phyloP scores from a whole-genome alignment of 2,888 invertebrate species.

The Amorpha juglandis region DNA sequence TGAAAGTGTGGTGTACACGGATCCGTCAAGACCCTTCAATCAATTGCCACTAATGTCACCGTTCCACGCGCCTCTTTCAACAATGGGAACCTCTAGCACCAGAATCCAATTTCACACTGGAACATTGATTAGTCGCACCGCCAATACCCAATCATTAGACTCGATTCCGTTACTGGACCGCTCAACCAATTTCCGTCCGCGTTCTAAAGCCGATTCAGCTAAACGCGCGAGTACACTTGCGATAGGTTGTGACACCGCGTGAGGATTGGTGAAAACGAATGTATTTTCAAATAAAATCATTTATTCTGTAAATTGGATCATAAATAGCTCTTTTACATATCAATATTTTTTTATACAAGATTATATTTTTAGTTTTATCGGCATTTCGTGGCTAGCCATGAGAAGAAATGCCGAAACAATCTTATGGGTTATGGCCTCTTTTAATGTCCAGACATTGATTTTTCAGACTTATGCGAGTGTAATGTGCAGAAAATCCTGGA shows the following conservation, averaged over 20 bases:
- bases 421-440: too few species aligned
- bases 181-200: conserved; percentile 31
- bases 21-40: conserved; percentile 10
- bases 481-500: too few species aligned
- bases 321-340: too few species aligned
- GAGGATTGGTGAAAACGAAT: background rate
- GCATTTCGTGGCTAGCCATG: too few species aligned
- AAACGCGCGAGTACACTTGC: conserved; percentile 15
- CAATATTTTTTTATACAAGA: too few species aligned
- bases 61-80: conserved; percentile 19
- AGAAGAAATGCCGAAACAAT: too few species aligned
- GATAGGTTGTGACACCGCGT: background rate
- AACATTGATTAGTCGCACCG: conserved; percentile 30
- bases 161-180: conserved; percentile 29
- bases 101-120: conserved; percentile 27
- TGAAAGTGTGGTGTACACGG: background rate
- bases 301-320: too few species aligned
- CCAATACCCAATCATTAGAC: conserved; percentile 32
- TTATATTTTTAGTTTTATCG: too few species aligned
- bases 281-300: too few species aligned
- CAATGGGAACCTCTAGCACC: conserved; percentile 20
- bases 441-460: too few species aligned
- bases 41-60: conserved; percentile 11
- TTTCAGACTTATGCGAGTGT: too few species aligned
- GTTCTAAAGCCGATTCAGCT: conserved; percentile 29